Evolutionary conservation across 2,113 vertebrate genomes (phyloP), one percentile per base, ranked within the genome.

Genomic region (Myrmecobius fasciatus): DNA sequence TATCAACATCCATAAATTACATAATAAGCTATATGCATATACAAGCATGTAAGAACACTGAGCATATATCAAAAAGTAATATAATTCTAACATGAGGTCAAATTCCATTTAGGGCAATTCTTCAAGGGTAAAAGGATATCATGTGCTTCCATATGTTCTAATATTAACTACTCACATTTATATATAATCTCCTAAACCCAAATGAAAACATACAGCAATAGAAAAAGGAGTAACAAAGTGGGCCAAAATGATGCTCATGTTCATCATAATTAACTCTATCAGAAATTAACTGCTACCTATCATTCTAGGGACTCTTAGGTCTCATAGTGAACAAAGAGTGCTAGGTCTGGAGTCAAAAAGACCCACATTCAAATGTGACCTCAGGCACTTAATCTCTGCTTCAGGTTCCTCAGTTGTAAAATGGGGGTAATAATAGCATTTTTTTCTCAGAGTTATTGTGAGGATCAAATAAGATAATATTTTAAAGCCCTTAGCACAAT

Each of bases 11-110:
- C 47, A 2, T 47, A 5, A 25, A 53, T 83, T 60, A 22, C 89
- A 52, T 20, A 88, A 17, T 88, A 92, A 31, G 28, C 89, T 75
- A 75, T 49, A 53, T 83, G 91, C 28, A 89, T 91, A 90, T 83
- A 52, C 3, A 94, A 91, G 46, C 14, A 60, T 60, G 49, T 91
- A 94, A 75, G 91, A 91, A 95, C 25, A 28, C 31, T 67, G 4
- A 94, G 47, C 53, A 49, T 93, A 90, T 28, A 52, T 89, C 91
- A 92, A 67, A 67, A n/a, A 67, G 60, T 28, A 95, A 89, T 89
- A 54, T 83, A 52, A 75, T 89, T 94, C 89, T 91, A 89, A 46
- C 24, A n/a, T 31, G 8, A 97, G 94, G 75, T 92, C 93, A 96
- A 95, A 75, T 90, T 95, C 25, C 89, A 94, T 28, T 75, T 89